A percentile compares a stretch with the other conserved stretches of the same genome.
Conservation (phyloP, 53 echinoderm and acorn worm genomes). For the Holothuria scabra region DNA sequence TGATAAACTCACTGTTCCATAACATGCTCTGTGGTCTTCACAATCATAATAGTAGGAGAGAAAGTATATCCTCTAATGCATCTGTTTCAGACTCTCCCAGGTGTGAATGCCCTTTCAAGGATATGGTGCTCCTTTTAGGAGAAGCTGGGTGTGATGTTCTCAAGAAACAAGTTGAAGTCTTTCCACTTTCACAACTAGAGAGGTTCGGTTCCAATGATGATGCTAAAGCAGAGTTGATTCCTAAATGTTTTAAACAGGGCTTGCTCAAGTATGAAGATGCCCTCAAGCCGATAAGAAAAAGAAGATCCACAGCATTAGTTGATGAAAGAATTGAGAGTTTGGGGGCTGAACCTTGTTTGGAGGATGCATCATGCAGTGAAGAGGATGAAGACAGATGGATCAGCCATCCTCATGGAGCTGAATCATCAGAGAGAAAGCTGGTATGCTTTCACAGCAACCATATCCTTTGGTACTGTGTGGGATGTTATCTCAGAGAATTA, state of each 20-base stretch:
- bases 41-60: not conserved
- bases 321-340: too few species aligned
- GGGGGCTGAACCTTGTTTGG: too few species aligned
- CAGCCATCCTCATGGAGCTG: too few species aligned
- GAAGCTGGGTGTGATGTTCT: not conserved
- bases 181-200: not conserved
- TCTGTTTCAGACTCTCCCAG: too few species aligned
- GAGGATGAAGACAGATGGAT: too few species aligned
- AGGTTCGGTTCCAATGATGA: not conserved
- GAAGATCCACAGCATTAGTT: too few species aligned
- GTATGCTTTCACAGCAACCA: conserved; percentile 33
- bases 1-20: conserved; percentile 1
- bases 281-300: too few species aligned
- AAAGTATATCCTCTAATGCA: too few species aligned
- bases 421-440: not conserved
- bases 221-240: not conserved
- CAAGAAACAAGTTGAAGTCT: not conserved
- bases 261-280: conserved; percentile 12
- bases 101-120: not conserved
- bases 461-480: conserved; percentile 30
- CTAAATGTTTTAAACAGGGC: not conserved
- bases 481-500: conserved; percentile 6
- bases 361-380: too few species aligned
- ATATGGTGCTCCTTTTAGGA: not conserved
- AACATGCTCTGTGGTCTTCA: conserved; percentile 6